These are phyloP conservation scores for Laspeyria flexula DNA, from an alignment of 2,888 invertebrate species.

Conservation along the genomic window DNA sequence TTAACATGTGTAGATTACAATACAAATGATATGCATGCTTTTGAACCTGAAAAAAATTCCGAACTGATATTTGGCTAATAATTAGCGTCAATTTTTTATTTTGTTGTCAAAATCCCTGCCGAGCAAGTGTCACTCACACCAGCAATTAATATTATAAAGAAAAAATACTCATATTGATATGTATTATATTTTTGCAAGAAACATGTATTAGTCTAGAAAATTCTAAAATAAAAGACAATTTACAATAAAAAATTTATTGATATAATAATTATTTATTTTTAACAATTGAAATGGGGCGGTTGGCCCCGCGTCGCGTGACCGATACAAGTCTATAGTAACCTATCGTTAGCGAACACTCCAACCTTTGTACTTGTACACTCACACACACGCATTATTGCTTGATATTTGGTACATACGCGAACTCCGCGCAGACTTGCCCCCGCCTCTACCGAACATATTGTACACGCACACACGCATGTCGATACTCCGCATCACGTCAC, in stretches of 20 bases:
- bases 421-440: slow-evolving; percentile 46
- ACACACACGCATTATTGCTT: slow-evolving; percentile 58
- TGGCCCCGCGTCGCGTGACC: slow-evolving; percentile 48
- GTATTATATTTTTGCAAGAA: neutral
- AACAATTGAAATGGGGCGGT: slow-evolving; percentile 72
- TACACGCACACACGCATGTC: slow-evolving; percentile 1
- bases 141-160: too few relatives aligned
- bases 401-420: slow-evolving; percentile 52
- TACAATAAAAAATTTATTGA: slow-evolving; percentile 84
- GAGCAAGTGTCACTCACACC: too few relatives aligned
- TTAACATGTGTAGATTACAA: too few relatives aligned
- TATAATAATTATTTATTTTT: slow-evolving; percentile 81
- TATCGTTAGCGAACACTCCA: slow-evolving; percentile 44
- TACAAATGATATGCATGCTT: too few relatives aligned
- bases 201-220: neutral
- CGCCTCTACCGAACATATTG: slow-evolving; percentile 5
- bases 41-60: too few relatives aligned
- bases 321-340: slow-evolving; percentile 46
- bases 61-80: too few relatives aligned
- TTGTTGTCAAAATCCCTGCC: too few relatives aligned
- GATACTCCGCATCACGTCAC: too few relatives aligned
- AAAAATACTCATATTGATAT: neutral
- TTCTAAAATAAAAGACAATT: slow-evolving; percentile 44
- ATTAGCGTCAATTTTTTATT: too few relatives aligned
- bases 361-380: slow-evolving; percentile 67